Conservation (phyloP, 2,797 vertebrate genomes). For the Gymnoscopelus microlampas region DNA sequence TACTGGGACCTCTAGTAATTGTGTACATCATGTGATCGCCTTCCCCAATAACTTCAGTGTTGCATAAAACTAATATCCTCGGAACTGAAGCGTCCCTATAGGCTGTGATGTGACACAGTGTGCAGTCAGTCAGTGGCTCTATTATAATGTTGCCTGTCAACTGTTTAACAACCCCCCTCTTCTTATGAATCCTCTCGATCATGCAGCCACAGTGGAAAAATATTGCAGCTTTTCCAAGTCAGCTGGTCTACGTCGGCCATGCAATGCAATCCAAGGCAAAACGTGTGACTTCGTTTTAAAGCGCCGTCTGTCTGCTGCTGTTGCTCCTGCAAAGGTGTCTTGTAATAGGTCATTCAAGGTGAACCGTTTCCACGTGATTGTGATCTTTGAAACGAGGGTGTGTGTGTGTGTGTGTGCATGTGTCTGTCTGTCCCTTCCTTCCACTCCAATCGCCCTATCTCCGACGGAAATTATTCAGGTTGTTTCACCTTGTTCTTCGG, state of each 20-base stretch:
- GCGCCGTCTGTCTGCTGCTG: slow-evolving; percentile 27
- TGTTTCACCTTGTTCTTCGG: neutral
- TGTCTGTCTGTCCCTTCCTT: neutral
- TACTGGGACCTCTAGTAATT: slow-evolving; percentile 94
- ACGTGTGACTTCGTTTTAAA: neutral
- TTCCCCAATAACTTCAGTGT: slow-evolving; percentile 23
- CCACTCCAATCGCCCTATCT: slow-evolving; percentile 16
- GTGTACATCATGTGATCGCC: slow-evolving; percentile 91
- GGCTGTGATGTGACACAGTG: too few species aligned
- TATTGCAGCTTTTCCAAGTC: slow-evolving; percentile 41
- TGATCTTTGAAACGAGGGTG: neutral
- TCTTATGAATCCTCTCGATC: slow-evolving; percentile 30
- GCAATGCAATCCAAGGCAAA: neutral
- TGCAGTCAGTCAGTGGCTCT: too few species aligned
- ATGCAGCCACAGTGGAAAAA: slow-evolving; percentile 40
- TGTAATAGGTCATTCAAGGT: slow-evolving; percentile 79
- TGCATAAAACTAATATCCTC: too few species aligned
- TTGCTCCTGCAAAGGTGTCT: slow-evolving; percentile 31
- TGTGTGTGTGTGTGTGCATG: too few species aligned
- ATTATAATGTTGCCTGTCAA: too few species aligned
- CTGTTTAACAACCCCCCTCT: slow-evolving; percentile 23
- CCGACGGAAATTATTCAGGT: slow-evolving; percentile 1
- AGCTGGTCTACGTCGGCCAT: slow-evolving; percentile 52
- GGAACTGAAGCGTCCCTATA: too few species aligned
- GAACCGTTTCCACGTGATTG: slow-evolving; percentile 55